phyloP scores from a whole-genome alignment of 2,113 vertebrate species.

The Leptobrachium ailaonicum region DNA sequence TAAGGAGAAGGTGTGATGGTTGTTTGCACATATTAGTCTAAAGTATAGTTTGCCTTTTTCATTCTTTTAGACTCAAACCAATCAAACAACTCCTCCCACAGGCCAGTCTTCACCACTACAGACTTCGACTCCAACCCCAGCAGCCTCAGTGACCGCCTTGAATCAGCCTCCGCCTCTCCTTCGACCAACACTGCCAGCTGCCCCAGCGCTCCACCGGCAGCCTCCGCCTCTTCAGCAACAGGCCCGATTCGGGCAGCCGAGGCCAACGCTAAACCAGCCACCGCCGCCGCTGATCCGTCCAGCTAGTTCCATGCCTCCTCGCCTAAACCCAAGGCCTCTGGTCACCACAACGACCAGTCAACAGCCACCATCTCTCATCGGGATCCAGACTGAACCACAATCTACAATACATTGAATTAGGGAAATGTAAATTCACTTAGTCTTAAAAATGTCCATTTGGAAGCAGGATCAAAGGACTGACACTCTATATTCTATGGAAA shows the following conservation, averaged over 20 bases:
- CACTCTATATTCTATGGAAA: not conserved
- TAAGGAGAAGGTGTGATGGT: conserved; percentile 46
- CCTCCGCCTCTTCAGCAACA: conserved; percentile 94
- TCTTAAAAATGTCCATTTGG: conserved; percentile 25
- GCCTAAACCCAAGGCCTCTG: conserved; percentile 88
- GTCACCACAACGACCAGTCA: conserved; percentile 66
- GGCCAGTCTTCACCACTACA: conserved; percentile 83
- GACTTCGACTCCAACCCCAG: conserved; percentile 71
- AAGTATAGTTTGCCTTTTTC: conserved; percentile 60
- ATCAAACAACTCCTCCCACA: conserved; percentile 79
- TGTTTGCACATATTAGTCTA: conserved; percentile 16
- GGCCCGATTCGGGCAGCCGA: conserved; percentile 88
- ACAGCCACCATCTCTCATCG: conserved; percentile 80
- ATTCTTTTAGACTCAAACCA: conserved; percentile 72
- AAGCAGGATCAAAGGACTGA: conserved; percentile 14
- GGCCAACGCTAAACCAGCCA: conserved; percentile 85
- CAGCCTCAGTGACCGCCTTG: conserved; percentile 73
- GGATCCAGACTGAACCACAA: conserved; percentile 82
- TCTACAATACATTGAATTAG: conserved; percentile 78
- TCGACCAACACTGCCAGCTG: conserved; percentile 86
- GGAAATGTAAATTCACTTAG: conserved; percentile 54
- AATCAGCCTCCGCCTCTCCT: conserved; percentile 94
- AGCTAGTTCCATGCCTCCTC: conserved; percentile 88
- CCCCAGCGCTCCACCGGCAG: conserved; percentile 91
- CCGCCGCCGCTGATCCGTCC: conserved; percentile 92